phyloP scores from a whole-genome alignment of 2,888 invertebrate genomes.

The Ellobium chinense region DNA sequence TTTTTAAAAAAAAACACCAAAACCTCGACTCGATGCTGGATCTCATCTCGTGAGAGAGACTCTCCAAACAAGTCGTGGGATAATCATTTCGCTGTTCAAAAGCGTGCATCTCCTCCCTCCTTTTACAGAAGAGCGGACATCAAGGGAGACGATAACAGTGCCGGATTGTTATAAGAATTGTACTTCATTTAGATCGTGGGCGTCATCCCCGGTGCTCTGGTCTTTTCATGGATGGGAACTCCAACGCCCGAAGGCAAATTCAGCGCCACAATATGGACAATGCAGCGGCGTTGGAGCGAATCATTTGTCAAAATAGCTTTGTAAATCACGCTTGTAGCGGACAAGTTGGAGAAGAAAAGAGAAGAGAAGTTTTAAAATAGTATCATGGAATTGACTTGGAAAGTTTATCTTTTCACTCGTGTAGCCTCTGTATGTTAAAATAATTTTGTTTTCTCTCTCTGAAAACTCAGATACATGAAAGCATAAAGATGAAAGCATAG shows the following conservation, averaged over 20 bases:
- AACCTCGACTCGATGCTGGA: too few species aligned
- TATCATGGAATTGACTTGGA: too few species aligned
- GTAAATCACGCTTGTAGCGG: not conserved
- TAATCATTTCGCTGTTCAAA: not conserved
- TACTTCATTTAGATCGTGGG: constrained; percentile 8
- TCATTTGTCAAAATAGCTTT: not conserved
- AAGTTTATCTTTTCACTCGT: too few species aligned
- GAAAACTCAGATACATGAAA: too few species aligned
- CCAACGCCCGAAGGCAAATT: constrained; percentile 5
- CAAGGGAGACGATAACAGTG: constrained; percentile 3
- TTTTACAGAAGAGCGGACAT: not conserved
- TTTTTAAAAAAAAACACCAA: too few species aligned
- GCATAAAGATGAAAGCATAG: too few species aligned
- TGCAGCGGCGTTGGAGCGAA: constrained; percentile 3
- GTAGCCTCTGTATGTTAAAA: too few species aligned
- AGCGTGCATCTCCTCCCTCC: not conserved
- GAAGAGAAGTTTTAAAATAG: too few species aligned
- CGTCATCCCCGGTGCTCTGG: not conserved
- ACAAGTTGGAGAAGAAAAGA: too few species aligned
- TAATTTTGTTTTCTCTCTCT: too few species aligned
- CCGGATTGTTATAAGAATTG: not conserved
- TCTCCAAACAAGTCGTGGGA: not conserved
- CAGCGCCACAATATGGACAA: not conserved
- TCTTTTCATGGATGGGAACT: not conserved
- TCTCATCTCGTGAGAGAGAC: too few species aligned